phyloP scores from a whole-genome alignment of 92 coral and sea anemone species.

The Parazoanthus darwini region DNA sequence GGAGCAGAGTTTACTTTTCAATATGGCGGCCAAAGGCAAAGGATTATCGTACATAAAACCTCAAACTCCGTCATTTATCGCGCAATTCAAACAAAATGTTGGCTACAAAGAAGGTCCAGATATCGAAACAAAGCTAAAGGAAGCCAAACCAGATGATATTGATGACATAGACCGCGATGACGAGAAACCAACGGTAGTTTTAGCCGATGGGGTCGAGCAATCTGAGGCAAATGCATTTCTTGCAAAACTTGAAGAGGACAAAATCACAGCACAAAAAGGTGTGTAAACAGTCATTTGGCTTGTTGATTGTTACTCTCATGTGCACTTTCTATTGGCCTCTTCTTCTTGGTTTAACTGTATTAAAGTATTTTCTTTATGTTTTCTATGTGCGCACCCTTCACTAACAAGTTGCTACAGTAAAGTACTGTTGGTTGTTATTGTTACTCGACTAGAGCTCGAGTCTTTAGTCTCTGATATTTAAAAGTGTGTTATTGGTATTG shows the following conservation, averaged over 20 bases:
- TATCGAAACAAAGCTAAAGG: conserved; percentile 73
- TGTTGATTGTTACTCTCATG: not conserved
- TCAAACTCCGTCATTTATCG: conserved; percentile 86
- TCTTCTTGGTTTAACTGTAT: too few species aligned
- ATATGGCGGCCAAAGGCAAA: conserved; percentile 81
- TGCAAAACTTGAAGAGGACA: conserved; percentile 77
- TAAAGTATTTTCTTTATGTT: too few species aligned
- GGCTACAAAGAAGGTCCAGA: conserved; percentile 85
- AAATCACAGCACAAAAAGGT: conserved; percentile 43
- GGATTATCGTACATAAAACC: conserved; percentile 70
- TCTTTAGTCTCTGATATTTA: too few species aligned
- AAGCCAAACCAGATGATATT: conserved; percentile 51
- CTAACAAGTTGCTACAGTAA: too few species aligned
- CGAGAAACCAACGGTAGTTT: conserved; percentile 85
- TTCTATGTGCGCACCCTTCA: too few species aligned
- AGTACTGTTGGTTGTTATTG: too few species aligned
- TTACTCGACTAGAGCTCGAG: too few species aligned
- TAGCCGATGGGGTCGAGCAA: conserved; percentile 62
- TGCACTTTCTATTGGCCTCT: too few species aligned
- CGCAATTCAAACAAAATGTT: conserved; percentile 81
- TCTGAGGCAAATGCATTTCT: conserved; percentile 46
- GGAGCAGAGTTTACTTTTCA: conserved; percentile 38
- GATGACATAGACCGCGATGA: conserved; percentile 76
- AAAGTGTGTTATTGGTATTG: too few species aligned
- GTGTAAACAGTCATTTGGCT: not conserved